Evolutionary conservation across 2,888 invertebrate species (phyloP).

Genomic region (Autographa gamma): DNA sequence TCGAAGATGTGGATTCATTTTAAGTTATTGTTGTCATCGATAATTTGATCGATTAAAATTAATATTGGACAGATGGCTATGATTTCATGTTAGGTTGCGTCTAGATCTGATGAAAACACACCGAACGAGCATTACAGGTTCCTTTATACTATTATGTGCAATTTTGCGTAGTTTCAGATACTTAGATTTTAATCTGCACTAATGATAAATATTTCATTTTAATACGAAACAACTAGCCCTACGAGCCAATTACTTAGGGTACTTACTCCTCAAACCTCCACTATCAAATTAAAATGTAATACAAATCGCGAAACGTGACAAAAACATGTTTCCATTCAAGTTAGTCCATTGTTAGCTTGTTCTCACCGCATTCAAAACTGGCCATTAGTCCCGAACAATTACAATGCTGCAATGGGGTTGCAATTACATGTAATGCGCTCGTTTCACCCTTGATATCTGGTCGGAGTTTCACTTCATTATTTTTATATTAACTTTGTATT

Average conservation of each 20-base stretch:
- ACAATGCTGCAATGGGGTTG: conserved; percentile 57
- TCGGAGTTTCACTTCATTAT: conserved; percentile 33
- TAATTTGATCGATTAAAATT: too few species aligned
- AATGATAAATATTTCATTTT: neutral
- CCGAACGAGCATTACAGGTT: too few species aligned
- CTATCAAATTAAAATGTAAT: conserved; percentile 69
- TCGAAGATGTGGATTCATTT: too few species aligned
- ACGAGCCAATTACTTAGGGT: neutral
- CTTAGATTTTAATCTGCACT: too few species aligned
- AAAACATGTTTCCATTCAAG: conserved; percentile 59
- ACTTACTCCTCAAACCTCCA: neutral
- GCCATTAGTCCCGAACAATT: conserved; percentile 57
- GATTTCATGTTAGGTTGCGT: too few species aligned
- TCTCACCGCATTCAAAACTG: conserved; percentile 64
- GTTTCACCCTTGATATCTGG: conserved; percentile 55
- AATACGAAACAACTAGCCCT: neutral
- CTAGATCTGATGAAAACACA: too few species aligned
- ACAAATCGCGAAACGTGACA: conserved; percentile 64
- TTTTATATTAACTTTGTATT: conserved; percentile 22
- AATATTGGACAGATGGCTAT: too few species aligned
- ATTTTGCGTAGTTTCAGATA: too few species aligned
- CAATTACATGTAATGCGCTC: conserved; percentile 60
- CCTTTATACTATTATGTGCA: too few species aligned
- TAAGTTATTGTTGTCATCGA: too few species aligned
- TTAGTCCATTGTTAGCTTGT: conserved; percentile 57